These are phyloP conservation scores for Phania funesta DNA, from an alignment of 2,888 invertebrate genomes.

Conservation along the genomic window DNA sequence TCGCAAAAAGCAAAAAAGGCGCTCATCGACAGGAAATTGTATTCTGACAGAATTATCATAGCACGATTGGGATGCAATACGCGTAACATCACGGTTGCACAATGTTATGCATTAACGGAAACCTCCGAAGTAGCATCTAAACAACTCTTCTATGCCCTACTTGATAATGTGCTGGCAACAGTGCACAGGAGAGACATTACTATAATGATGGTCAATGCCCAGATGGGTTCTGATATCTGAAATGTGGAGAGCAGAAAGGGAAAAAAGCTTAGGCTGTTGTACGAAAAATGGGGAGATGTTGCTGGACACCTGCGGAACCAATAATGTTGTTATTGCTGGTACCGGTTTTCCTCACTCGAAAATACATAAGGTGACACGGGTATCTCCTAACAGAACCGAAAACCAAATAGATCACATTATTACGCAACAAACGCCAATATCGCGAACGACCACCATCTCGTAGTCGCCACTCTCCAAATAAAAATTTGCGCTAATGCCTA, in stretches of 20 bases:
- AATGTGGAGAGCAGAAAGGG: background rate
- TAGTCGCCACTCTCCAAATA: background rate
- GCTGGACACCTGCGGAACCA: background rate
- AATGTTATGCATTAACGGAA: no score
- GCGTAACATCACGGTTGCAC: no score
- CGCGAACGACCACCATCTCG: background rate
- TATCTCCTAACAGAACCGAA: background rate
- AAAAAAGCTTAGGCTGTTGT: background rate
- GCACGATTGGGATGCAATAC: no score
- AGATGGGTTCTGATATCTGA: no score
- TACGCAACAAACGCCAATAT: background rate
- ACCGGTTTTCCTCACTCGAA: background rate
- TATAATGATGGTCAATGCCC: no score
- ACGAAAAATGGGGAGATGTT: background rate
- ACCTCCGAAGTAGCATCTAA: no score
- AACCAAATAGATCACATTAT: background rate
- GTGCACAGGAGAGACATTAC: no score
- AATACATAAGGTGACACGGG: background rate
- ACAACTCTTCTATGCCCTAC: no score
- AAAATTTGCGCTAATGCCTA: background rate
- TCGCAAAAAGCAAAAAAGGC: no score
- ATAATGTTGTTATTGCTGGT: background rate
- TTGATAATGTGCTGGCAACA: no score
- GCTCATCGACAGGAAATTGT: no score
- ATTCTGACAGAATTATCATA: no score